Base-by-base conservation (phyloP, 1,140 invertebrate genomes). In the Euborellia annulipes region DNA sequence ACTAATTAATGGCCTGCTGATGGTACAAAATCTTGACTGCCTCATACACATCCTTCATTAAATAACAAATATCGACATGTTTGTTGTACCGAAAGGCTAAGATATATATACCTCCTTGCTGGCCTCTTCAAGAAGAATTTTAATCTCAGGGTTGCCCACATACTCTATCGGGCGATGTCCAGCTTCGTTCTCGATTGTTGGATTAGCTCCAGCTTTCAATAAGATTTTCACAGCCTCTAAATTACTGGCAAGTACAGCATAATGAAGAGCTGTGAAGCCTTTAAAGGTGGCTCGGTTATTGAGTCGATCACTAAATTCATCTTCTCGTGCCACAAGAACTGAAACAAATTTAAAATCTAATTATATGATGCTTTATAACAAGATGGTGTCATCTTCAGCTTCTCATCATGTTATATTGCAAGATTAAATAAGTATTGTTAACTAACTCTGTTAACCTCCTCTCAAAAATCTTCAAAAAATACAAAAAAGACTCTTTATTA, bases 201-300 rank as follows among this genome's bases (percentile, higher is more conserved):
- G 81, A 69, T 83, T 72, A 16, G 79, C 79, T 46, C 79, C 81
- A 50, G 62, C 65, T 21, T 76, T 69, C n/a, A 84, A 57, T 37
- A 84, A 63, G 21, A 69, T 59, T 52, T 66, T 61, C 1, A 76
- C 70, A 40, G 76, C 72, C 14, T 68, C 67, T 17, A 68, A 55
- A 54, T 79, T 77, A 65, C 90, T 78, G 11, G 73, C 68, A 22
- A 94, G 63, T 36, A 80, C 83, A 14, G 88, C 87, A 70, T 94
- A 95, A 63, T 93, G 89, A 36, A 95, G 67, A 36, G 88, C 75
- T 42, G 89, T 92, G 62, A 85, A 91, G 16, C 86, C 88, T 48
- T 76, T 68, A 59, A 88, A 93, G 8, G 74, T 78, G 0, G 79
- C 84, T 54, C 73, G 69, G 48, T 67, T 78, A 54, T 82, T 86